phyloP scores from a whole-genome alignment of 2,113 vertebrate genomes.

The Proteles cristata region DNA sequence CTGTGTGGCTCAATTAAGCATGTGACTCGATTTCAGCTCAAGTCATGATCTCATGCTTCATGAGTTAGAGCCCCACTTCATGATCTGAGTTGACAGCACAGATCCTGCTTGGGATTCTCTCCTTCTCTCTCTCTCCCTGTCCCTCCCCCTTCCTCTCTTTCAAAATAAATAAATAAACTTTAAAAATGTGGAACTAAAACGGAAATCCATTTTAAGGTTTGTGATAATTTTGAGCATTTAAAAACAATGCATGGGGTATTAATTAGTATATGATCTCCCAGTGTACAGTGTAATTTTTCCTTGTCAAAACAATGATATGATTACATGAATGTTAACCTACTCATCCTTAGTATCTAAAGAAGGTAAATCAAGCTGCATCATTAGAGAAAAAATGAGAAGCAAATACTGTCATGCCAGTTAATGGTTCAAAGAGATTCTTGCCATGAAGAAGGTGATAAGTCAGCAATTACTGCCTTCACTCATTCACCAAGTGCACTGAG shows the following conservation, averaged over 20 bases:
- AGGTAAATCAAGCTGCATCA: neutral
- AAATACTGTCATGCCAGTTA: neutral
- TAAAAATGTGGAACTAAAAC: neutral
- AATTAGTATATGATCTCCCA: neutral
- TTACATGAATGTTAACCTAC: neutral
- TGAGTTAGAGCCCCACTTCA: too few relatives aligned
- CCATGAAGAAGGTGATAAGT: neutral
- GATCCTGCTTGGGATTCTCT: too few relatives aligned
- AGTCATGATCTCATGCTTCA: too few relatives aligned
- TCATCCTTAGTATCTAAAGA: neutral
- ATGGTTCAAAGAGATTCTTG: neutral
- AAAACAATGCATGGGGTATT: neutral
- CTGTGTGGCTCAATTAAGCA: too few relatives aligned
- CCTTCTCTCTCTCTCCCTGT: too few relatives aligned
- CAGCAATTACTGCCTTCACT: constrained; percentile 16
- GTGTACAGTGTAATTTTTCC: neutral
- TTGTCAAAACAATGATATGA: neutral
- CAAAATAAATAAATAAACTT: too few relatives aligned
- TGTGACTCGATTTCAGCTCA: too few relatives aligned
- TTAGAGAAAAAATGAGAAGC: neutral
- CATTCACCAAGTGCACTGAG: neutral
- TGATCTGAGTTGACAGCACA: too few relatives aligned
- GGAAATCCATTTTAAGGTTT: constrained; percentile 1
- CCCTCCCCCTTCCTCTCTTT: too few relatives aligned
- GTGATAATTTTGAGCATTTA: neutral